Evolutionary conservation across 2,888 invertebrate genomes (phyloP), one percentile per base, ranked within the genome.

Genomic region (Eupithecia dodoneata): DNA sequence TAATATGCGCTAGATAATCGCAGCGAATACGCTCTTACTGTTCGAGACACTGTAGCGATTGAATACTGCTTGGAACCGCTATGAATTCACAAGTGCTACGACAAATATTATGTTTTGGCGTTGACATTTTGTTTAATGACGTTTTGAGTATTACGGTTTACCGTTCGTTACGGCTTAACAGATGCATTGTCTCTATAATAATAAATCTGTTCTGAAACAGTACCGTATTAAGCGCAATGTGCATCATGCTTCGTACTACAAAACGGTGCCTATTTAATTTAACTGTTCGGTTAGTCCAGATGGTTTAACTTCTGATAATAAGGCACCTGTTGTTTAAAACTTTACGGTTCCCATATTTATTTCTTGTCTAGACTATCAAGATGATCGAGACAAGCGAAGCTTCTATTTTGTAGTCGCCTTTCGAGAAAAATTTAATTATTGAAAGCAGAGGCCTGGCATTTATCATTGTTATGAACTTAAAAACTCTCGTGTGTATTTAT

Each of bases 211-310:
- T 18, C 47, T 44, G 59, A 66, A 52, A 59, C 74, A 67, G 74
- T 66, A 67, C 66, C 42, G 63, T 72, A 55, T 75, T 44, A 55
- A 73, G 66, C 49, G 71, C 66, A 75, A 78, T 78, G 66, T 73
- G 70, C 77, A 78, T 71, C 71, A 73, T 47, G 75, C 75, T 78
- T 76, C 42, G 66, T 52, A 55, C 52, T 52, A 72, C 55, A 73
- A 75, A 63, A 66, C 74, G 69, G 74, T 71, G 71, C 59, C 67
- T 74, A 75, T 72, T 63, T 65, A 72, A 15, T 69, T 63, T 63
- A 63, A 30, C 63, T 63, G 52, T 55, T 41, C 44, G 49, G 71
- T 71, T 49, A 66, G 65, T 42, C 13, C n/a, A 59, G 18, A n/a
- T 55, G 71, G 66, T 66, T 66, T 15, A 42, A 66, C 6, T 42